phyloP scores from a whole-genome alignment of 2,797 vertebrate genomes.

The Arnoldichthys spilopterus region DNA sequence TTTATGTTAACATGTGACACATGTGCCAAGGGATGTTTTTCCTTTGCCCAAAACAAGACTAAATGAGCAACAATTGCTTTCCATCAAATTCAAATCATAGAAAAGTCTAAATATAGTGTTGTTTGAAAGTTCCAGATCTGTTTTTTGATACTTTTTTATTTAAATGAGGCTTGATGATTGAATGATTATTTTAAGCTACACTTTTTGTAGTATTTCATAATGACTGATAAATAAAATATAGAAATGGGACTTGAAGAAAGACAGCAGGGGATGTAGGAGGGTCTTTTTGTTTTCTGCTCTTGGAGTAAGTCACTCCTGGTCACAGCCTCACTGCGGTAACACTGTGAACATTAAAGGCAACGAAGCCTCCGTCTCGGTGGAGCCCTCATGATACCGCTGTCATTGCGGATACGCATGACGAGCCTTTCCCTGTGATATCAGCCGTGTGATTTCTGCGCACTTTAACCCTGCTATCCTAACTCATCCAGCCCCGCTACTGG shows the following conservation, averaged over 20 bases:
- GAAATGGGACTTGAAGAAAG: not conserved
- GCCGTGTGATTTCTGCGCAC: slow-evolving; percentile 70
- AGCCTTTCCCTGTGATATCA: slow-evolving; percentile 71
- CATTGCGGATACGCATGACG: slow-evolving; percentile 68
- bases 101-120: not conserved
- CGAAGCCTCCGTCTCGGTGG: slow-evolving; percentile 50
- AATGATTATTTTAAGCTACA: not conserved
- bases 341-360: slow-evolving; percentile 15
- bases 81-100: too few species aligned
- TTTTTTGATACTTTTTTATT: not conserved
- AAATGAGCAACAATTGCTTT: not conserved
- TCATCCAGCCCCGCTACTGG: slow-evolving; percentile 12
- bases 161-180: too few species aligned
- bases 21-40: not conserved
- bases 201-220: not conserved
- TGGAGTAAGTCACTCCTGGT: not conserved
- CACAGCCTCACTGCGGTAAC: not conserved
- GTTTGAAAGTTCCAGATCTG: not conserved
- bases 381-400: slow-evolving; percentile 69
- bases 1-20: too few species aligned
- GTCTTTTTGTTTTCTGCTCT: not conserved
- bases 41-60: not conserved
- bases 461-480: slow-evolving; percentile 22
- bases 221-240: not conserved
- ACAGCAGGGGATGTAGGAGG: not conserved